phyloP scores from a whole-genome alignment of 2,113 vertebrate genomes.

The Mixornis gularis region DNA sequence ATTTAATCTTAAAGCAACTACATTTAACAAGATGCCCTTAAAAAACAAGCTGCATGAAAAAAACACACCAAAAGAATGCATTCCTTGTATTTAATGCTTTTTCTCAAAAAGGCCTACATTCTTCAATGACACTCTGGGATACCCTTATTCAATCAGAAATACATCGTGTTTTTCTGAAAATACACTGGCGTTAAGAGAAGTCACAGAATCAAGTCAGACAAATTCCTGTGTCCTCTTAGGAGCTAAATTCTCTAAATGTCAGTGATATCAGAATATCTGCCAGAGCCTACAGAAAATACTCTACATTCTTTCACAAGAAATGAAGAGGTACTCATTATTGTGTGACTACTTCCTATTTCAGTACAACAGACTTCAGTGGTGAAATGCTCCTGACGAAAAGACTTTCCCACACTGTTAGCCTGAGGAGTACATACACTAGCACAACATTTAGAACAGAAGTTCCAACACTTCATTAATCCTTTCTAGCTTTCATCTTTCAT shows the following conservation, averaged over 20 bases:
- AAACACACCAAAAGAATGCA: not conserved
- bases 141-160: not conserved
- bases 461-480: not conserved
- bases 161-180: not conserved
- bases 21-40: not conserved
- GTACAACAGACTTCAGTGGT: not conserved
- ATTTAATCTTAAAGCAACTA: not conserved
- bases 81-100: not conserved
- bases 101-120: not conserved
- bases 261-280: not conserved
- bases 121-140: not conserved
- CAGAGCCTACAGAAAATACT: not conserved
- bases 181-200: not conserved
- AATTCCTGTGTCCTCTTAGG: not conserved
- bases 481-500: constrained; percentile 18
- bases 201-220: not conserved
- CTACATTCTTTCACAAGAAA: not conserved
- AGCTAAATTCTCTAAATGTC: not conserved
- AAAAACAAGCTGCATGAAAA: not conserved
- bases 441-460: not conserved
- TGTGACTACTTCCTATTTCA: not conserved
- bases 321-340: not conserved
- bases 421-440: not conserved
- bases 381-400: not conserved
- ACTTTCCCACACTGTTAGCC: not conserved